Evolutionary conservation across 2,888 invertebrate genomes (phyloP), one percentile per base, ranked within the genome.

Genomic region (Pyrochroa serraticornis): DNA sequence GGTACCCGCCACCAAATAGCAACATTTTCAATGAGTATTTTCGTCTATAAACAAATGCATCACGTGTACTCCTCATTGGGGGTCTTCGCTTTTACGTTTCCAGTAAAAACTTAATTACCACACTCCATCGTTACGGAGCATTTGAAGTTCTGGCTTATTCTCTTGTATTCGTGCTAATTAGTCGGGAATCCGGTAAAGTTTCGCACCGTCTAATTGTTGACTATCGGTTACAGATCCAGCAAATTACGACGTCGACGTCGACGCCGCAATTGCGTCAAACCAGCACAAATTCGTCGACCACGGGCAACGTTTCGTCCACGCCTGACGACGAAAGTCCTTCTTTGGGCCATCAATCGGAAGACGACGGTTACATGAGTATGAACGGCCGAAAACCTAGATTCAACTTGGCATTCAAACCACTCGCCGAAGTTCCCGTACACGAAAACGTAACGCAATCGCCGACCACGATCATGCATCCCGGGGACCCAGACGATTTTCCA

Each of bases 291-390:
- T 61, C 68, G 46, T 54, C 82, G 77, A 84, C 82, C 70, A 79
- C 73, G 67, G 80, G 75, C 39, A 83, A 83, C 79, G 77, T 77
- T 58, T 69, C 72, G 8, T 69, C 75, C 32, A 82, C 83, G 50
- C 83, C 83, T 58, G 84, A 84, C 72, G 83, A 83, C 77, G 91
- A 90, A 82, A 90, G 90, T 77, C 90, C 90, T 72, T 89, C 89
- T 69, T 85, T 89, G 79, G 90, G 91, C 70, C 91, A 92, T 79
- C 92, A 92, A 77, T 92, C 92, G 54, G 92, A 93, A 79, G 92
- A 93, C 85, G 92, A 93, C 85, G 92, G 92, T 79, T 92, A 93
- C 82, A 92, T 92, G 92, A 92, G 92, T 82, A 91, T 92, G 86
- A 93, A 92, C 86, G 92, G 92, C 70, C 86, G 91, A 78, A 88